Percentiles rank a stretch among this genome's conserved stretches.
These are phyloP conservation scores for Sebastolobus altivelis DNA, from an alignment of 2,797 vertebrate genomes.

Conservation along the genomic window DNA sequence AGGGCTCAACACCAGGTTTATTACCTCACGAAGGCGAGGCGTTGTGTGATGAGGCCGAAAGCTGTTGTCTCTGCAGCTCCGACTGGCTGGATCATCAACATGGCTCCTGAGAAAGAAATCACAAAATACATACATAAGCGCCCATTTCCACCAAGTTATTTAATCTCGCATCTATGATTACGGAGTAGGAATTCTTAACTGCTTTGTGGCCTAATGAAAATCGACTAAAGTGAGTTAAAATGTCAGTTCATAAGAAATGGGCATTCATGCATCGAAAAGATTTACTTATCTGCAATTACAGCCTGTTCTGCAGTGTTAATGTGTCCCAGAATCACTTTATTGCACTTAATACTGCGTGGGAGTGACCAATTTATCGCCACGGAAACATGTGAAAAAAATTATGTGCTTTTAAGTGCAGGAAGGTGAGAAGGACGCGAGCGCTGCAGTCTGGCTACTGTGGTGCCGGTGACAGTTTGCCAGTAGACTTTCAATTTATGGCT, in stretches of 20 bases:
- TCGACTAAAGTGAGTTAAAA: slow-evolving; percentile 44
- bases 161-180: slow-evolving; percentile 16
- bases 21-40: slow-evolving; percentile 57
- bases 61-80: slow-evolving; percentile 29
- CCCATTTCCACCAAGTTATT: slow-evolving; percentile 12
- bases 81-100: neutral
- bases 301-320: slow-evolving; percentile 47
- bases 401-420: slow-evolving; percentile 44
- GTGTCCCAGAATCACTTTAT: slow-evolving; percentile 53
- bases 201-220: slow-evolving; percentile 21
- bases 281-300: slow-evolving; percentile 58
- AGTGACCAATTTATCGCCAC: slow-evolving; percentile 43
- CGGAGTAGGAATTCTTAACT: neutral
- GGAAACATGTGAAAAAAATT: slow-evolving; percentile 41
- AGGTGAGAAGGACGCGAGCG: slow-evolving; percentile 52
- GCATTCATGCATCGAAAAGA: slow-evolving; percentile 35
- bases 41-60: slow-evolving; percentile 47
- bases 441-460: slow-evolving; percentile 37
- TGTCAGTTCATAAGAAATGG: slow-evolving; percentile 46
- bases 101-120: neutral
- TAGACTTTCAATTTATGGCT: slow-evolving; percentile 56
- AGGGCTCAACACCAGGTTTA: slow-evolving; percentile 56
- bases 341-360: slow-evolving; percentile 62
- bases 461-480: slow-evolving; percentile 42
- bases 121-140: neutral